These are phyloP conservation scores for Lordiphosa clarofinis DNA, from an alignment of 1,140 invertebrate species.

Conservation along the genomic window DNA sequence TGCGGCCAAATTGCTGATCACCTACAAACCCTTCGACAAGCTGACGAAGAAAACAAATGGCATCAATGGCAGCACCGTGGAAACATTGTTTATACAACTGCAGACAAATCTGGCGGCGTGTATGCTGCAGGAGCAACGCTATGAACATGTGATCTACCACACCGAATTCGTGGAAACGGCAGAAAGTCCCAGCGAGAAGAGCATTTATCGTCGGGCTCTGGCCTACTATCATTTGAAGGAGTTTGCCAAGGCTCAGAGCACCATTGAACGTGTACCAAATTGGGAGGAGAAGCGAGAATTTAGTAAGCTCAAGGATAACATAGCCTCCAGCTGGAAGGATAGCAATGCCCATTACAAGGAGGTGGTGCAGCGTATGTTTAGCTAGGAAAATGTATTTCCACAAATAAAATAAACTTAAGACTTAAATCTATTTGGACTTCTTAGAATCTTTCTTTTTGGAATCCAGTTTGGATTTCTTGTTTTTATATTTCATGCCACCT, in stretches of 20 bases:
- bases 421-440: slow-evolving; percentile 38
- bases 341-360: slow-evolving; percentile 68
- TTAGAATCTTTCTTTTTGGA: slow-evolving; percentile 17
- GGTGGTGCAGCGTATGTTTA: slow-evolving; percentile 78
- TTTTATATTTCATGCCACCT: slow-evolving; percentile 64
- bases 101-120: slow-evolving; percentile 75
- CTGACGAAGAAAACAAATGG: slow-evolving; percentile 47
- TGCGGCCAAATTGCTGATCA: slow-evolving; percentile 70
- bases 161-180: slow-evolving; percentile 66
- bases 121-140: slow-evolving; percentile 66
- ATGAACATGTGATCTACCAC: slow-evolving; percentile 74
- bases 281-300: slow-evolving; percentile 73
- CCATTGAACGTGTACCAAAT: slow-evolving; percentile 56
- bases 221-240: slow-evolving; percentile 68
- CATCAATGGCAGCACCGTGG: slow-evolving; percentile 42
- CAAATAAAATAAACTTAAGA: slow-evolving; percentile 29
- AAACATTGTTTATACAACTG: slow-evolving; percentile 62
- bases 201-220: slow-evolving; percentile 67
- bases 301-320: slow-evolving; percentile 53
- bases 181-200: slow-evolving; percentile 63
- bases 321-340: slow-evolving; percentile 56
- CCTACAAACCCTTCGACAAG: slow-evolving; percentile 68
- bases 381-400: slow-evolving; percentile 39
- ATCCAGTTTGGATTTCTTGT: slow-evolving; percentile 55
- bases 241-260: slow-evolving; percentile 64